Evolutionary conservation across 2,888 invertebrate genomes (phyloP).

Genomic region (Drosophila birchii): DNA sequence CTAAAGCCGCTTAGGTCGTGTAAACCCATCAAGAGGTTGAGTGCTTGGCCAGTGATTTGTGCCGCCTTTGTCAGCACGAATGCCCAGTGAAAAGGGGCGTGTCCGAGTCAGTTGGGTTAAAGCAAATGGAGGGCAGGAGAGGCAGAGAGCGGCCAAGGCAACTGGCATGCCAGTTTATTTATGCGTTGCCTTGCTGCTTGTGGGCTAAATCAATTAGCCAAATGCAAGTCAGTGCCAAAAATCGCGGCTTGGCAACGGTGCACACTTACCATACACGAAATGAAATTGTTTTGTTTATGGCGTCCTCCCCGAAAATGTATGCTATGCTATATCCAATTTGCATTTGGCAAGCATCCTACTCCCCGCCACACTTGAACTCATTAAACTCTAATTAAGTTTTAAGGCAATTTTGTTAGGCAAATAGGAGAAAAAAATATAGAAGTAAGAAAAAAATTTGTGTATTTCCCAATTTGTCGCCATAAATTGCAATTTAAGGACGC

Average conservation of each 20-base stretch:
- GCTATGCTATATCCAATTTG: constrained; percentile 48
- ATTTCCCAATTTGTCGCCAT: constrained; percentile 69
- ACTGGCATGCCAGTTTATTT: constrained; percentile 43
- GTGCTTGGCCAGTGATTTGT: constrained; percentile 60
- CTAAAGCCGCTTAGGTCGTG: constrained; percentile 73
- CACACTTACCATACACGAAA: background rate
- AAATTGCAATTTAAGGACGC: constrained; percentile 74
- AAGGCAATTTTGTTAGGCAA: constrained; percentile 46
- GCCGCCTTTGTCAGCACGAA: constrained; percentile 64
- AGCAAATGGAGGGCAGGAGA: constrained; percentile 53
- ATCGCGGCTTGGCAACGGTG: constrained; percentile 60
- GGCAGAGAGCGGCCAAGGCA: constrained; percentile 63
- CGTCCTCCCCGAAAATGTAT: constrained; percentile 53
- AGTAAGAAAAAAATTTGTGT: constrained; percentile 17
- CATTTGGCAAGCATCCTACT: constrained; percentile 19
- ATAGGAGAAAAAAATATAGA: background rate
- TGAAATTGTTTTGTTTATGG: constrained; percentile 44
- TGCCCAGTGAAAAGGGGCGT: constrained; percentile 14
- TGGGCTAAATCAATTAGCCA: constrained; percentile 77
- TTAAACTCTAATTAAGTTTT: constrained; percentile 71
- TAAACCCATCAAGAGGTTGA: constrained; percentile 65
- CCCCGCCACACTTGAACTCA: constrained; percentile 44
- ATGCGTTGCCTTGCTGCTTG: constrained; percentile 40
- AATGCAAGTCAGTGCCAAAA: constrained; percentile 76
- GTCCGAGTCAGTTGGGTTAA: background rate